Evolutionary conservation across 2,113 vertebrate species (phyloP), one percentile per base, ranked within the genome.

Genomic region (Galbula dea): DNA sequence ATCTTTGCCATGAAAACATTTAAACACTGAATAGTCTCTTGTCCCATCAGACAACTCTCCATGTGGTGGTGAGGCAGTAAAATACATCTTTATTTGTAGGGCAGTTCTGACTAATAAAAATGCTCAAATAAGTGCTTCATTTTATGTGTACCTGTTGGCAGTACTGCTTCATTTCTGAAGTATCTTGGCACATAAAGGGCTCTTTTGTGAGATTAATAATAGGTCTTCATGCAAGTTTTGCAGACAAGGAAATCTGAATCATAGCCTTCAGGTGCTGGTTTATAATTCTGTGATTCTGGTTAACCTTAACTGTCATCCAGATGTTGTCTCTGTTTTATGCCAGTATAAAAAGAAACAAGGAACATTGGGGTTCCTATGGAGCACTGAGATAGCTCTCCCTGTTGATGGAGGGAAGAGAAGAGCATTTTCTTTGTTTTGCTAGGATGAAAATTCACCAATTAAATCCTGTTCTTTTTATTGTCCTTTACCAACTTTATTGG

Each of bases 41-140:
- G 20, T 46, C 20, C 36, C 18, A 27, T 78, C 11, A 62, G 37
- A 57, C 7, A 37, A 12, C 26, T 55, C 9, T 34, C 27, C 32
- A 1, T 0, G 0, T n/a, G 18, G 12, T 3, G 3, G 2, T 6
- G 5, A 77, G 1, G 0, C 27, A 66, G 29, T 15, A 6, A 86
- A 90, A 63, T 62, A 20, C 9, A 15, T 43, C 41, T 73, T 51
- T 4, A 2, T 77, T 77, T 49, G 2, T n/a, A 26, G 16, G 10
- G 19, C 4, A 26, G 12, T 89, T 78, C 19, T 3, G 3, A 36
- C 46, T 61, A 41, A 30, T 67, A 41, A 45, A 89, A 81, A 54
- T 34, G 5, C 36, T 45, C 4, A 19, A 19, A 3, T 52, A 45
- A 78, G 18, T 10, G 2, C 15, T 62, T 73, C n/a, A 10, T 8